Conservation (phyloP, 2,888 invertebrate genomes). For the Trichopria drosophilae region DNA sequence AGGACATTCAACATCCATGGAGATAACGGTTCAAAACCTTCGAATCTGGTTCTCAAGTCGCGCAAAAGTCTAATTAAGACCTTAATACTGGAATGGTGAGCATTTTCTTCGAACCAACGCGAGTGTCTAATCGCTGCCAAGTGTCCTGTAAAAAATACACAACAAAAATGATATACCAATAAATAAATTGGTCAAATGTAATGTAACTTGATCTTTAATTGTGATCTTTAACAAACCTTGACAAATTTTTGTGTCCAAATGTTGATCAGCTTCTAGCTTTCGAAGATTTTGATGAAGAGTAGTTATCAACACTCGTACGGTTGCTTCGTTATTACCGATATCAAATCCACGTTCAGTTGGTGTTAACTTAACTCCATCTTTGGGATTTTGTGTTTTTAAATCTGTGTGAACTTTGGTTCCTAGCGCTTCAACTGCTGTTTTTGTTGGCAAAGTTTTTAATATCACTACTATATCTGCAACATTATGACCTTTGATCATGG, state of each 20-base stretch:
- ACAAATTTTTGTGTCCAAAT: constrained; percentile 65
- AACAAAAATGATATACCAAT: constrained; percentile 2
- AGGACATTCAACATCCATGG: constrained; percentile 97
- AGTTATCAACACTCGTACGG: constrained; percentile 87
- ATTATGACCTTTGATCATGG: constrained; percentile 93
- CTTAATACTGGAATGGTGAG: constrained; percentile 95
- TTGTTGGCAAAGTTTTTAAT: constrained; percentile 92
- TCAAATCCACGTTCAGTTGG: constrained; percentile 82
- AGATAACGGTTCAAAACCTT: constrained; percentile 86
- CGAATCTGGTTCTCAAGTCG: constrained; percentile 86
- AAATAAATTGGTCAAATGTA: constrained; percentile 1
- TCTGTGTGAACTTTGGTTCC: constrained; percentile 87
- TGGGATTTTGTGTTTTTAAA: constrained; percentile 73
- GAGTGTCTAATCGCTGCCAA: constrained; percentile 93
- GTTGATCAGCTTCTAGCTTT: constrained; percentile 86
- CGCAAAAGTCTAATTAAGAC: constrained; percentile 90
- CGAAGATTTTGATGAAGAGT: constrained; percentile 92
- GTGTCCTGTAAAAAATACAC: constrained; percentile 65
- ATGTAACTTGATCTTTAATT: background rate
- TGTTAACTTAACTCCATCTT: constrained; percentile 63
- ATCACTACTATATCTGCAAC: constrained; percentile 96
- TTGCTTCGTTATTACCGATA: constrained; percentile 80
- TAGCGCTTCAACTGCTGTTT: constrained; percentile 90
- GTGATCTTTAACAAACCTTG: constrained; percentile 51
- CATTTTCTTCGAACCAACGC: constrained; percentile 98